Conservation (phyloP, 2,113 vertebrate species). For the Cheirogaleus medius region DNA sequence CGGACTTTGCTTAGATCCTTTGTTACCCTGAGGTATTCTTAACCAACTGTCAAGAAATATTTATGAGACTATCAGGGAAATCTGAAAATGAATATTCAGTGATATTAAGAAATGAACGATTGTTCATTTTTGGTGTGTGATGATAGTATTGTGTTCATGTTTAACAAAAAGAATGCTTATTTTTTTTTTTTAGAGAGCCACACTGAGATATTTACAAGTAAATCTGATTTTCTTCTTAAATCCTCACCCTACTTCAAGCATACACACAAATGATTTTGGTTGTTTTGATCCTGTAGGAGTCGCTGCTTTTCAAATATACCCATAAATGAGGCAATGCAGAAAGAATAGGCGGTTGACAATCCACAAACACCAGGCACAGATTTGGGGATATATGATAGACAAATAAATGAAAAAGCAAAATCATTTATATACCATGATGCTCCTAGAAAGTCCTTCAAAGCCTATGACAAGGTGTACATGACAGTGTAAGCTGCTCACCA, state of each 20-base stretch:
- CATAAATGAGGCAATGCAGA: neutral
- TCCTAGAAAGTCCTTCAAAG: neutral
- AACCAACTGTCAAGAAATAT: neutral
- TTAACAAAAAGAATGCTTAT: neutral
- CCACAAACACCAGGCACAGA: neutral
- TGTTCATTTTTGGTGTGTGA: neutral
- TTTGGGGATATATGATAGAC: too few relatives aligned
- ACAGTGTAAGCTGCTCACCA: neutral
- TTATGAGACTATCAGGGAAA: neutral
- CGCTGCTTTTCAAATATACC: neutral
- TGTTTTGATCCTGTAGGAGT: neutral
- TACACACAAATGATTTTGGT: neutral
- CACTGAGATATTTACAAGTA: neutral
- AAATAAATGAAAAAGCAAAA: neutral
- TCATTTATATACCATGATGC: neutral
- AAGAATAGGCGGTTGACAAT: neutral
- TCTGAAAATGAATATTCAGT: neutral
- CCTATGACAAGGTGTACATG: fast-evolving
- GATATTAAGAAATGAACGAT: neutral
- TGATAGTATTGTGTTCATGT: too few relatives aligned
- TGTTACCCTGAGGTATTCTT: neutral
- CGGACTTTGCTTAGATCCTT: neutral
- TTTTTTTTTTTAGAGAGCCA: neutral
- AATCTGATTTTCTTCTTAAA: neutral
- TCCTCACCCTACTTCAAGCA: neutral